Conservation (phyloP, 2,888 invertebrate species). For the Boloria selene region DNA sequence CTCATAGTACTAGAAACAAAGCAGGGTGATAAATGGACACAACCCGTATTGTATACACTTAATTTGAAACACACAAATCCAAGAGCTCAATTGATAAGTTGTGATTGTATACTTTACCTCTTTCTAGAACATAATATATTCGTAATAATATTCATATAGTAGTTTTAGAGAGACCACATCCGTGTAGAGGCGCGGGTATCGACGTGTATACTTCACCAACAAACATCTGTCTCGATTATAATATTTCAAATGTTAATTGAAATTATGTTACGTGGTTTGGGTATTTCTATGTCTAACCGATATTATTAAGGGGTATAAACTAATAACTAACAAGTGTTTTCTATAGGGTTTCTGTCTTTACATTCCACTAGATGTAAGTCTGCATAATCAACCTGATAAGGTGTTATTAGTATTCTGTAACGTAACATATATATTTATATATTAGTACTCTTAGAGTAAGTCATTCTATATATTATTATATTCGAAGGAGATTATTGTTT, state of each 20-base stretch:
- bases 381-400: constrained; percentile 65
- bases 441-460: constrained; percentile 46
- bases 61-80: constrained; percentile 11
- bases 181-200: not conserved
- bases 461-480: constrained; percentile 47
- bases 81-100: constrained; percentile 40
- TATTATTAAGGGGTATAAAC: constrained; percentile 66
- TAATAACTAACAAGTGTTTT: constrained; percentile 60
- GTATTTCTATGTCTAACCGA: constrained; percentile 73
- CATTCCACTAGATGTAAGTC: constrained; percentile 74
- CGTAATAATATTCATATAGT: constrained; percentile 7
- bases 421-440: constrained; percentile 46
- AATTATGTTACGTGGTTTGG: constrained; percentile 72
- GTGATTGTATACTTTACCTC: constrained; percentile 40
- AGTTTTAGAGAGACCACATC: constrained; percentile 1
- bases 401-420: constrained; percentile 40
- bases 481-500: constrained; percentile 69
- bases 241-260: constrained; percentile 38
- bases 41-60: not conserved
- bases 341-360: constrained; percentile 53
- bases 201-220: not conserved
- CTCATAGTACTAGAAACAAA: not conserved
- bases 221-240: constrained; percentile 23
- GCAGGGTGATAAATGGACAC: constrained; percentile 3
- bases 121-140: constrained; percentile 26